Evolutionary conservation across 2,888 invertebrate species (phyloP).

Genomic region (Harpalus rufipes): DNA sequence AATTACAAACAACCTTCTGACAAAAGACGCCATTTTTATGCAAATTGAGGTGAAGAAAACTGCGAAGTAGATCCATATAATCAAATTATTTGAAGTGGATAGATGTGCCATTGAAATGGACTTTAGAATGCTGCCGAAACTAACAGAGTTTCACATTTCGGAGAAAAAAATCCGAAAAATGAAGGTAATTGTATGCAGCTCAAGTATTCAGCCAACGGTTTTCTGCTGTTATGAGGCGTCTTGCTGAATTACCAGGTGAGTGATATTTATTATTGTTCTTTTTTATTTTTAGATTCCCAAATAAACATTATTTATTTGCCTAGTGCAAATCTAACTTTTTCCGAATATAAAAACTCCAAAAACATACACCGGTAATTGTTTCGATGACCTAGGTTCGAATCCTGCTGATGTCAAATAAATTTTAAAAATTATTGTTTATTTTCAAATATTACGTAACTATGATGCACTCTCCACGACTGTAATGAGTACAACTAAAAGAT

Average conservation of each 20-base stretch:
- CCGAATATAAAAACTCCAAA: too few species aligned
- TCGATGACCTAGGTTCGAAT: too few species aligned
- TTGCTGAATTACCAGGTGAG: conserved; percentile 10
- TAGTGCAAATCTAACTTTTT: too few species aligned
- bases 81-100: not conserved
- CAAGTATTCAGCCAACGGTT: conserved; percentile 16
- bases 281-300: not conserved
- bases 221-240: not conserved
- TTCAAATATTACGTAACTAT: too few species aligned
- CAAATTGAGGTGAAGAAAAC: not conserved
- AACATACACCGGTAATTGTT: too few species aligned
- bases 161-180: conserved; percentile 1
- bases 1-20: conserved; percentile 27
- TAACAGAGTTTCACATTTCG: too few species aligned
- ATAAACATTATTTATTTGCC: too few species aligned
- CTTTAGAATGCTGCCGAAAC: too few species aligned
- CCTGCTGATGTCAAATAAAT: too few species aligned
- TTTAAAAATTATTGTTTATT: too few species aligned
- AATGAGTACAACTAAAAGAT: too few species aligned
- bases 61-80: conserved; percentile 3
- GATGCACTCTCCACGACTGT: too few species aligned
- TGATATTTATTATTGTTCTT: not conserved
- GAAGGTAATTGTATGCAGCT: conserved; percentile 3
- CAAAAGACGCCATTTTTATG: conserved; percentile 9
- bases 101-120: not conserved